phyloP scores from a whole-genome alignment of 2,888 invertebrate genomes.

The Salticus scenicus region DNA sequence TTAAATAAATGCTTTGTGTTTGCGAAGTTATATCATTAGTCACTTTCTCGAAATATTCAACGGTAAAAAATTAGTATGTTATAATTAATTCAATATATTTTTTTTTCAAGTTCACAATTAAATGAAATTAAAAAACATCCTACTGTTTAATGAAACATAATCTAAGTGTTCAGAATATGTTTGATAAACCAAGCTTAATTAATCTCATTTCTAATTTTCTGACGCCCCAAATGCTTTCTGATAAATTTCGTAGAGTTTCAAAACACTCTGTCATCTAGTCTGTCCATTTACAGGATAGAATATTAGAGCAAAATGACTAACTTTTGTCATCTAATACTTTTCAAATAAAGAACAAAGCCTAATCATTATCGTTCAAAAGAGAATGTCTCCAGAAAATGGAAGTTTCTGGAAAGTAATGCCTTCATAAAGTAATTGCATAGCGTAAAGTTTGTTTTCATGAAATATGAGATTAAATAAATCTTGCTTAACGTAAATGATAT shows the following conservation, averaged over 20 bases:
- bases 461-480: neutral
- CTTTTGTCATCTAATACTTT: slow-evolving; percentile 4
- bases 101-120: too few relatives aligned
- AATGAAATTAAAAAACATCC: too few relatives aligned
- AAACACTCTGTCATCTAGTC: neutral
- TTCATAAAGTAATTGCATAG: neutral
- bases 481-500: too few relatives aligned
- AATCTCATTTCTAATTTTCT: neutral
- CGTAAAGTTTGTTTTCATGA: neutral
- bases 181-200: neutral
- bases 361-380: neutral
- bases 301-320: neutral
- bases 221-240: neutral
- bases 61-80: too few relatives aligned
- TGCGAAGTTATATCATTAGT: too few relatives aligned
- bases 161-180: neutral
- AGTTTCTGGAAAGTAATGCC: neutral
- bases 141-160: too few relatives aligned
- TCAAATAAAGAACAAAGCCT: neutral
- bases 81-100: too few relatives aligned
- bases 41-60: too few relatives aligned
- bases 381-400: neutral
- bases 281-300: neutral
- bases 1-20: too few relatives aligned
- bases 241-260: neutral